Evolutionary conservation across 37 sponge, comb jelly and placozoan species (phyloP).

Genomic region (Diacarnus erythraeanus): DNA sequence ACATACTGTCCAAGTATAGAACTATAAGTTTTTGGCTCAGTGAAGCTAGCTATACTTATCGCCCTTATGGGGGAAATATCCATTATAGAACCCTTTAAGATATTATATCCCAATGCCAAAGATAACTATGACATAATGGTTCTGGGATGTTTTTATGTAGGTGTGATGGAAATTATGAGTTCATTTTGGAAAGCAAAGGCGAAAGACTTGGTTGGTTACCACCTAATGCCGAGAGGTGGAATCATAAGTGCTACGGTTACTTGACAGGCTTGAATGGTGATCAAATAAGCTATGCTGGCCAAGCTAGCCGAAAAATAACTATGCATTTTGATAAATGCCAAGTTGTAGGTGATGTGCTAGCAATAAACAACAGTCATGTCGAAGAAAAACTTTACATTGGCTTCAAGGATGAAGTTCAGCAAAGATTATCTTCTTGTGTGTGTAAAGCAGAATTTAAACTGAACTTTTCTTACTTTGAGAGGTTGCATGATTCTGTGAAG

Average conservation of each 20-base stretch:
- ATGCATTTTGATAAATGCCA: not conserved
- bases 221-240: not conserved
- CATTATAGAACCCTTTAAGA: too few relatives aligned
- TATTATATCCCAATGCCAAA: too few relatives aligned
- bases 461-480: not conserved
- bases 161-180: not conserved
- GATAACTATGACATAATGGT: not conserved
- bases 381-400: not conserved
- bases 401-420: not conserved
- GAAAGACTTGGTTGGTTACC: not conserved
- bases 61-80: too few relatives aligned
- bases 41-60: too few relatives aligned
- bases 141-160: not conserved
- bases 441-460: not conserved
- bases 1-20: too few relatives aligned
- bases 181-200: not conserved
- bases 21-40: too few relatives aligned
- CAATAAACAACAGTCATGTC: not conserved
- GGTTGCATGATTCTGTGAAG: not conserved
- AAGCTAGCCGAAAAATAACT: not conserved
- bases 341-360: not conserved
- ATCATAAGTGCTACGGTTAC: not conserved
- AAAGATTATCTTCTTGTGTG: not conserved
- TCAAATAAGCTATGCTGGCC: not conserved
- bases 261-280: not conserved